Evolutionary conservation across 2,797 vertebrate genomes (phyloP), one percentile per base, ranked within the genome.

Genomic region (Aeoliscus strigatus): DNA sequence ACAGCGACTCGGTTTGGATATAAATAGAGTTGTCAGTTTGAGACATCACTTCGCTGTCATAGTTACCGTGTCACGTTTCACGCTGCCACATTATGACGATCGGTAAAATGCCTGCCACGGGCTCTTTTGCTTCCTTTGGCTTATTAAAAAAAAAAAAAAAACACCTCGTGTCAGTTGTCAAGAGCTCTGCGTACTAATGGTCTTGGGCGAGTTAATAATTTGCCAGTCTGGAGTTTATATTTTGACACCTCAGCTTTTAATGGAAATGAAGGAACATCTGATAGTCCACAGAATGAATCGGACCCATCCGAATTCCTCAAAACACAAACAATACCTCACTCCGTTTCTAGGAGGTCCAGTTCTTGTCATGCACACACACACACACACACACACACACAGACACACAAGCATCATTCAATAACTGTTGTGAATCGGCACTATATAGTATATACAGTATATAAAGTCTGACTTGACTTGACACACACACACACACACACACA

Each of bases 11-110:
- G 55, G 50, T 9, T 0, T 1, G 27, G 14, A 26, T 57, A 74
- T 60, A 74, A 77, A 86, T 77, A 78, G 65, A 80, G 61, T 34
- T 65, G 79, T 80, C 79, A 79, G 45, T 70, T 14, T 13, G 33
- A 54, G 68, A 62, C 8, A 16, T 70, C 58, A 61, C 30, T 7
- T 1, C 32, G 44, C 59, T 57, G 18, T 70, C 63, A 42, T 40
- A 43, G 69, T 68, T 59, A 35, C 65, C 46, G 78, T 67, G 57
- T 81, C 68, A 32, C 51, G 59, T 82, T 76, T 71, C 75, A 58
- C 37, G 46, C 48, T 38, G 34, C 31, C 58, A 21, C 27, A 51
- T 70, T 66, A 63, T 57, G 62, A 13, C 32, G 56, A 73, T 67
- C 48, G 13, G 42, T 72, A 74, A 76, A 73, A 66, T 76, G 68